Evolutionary conservation across 2,888 invertebrate genomes (phyloP).

Genomic region (Catocala fraxini): DNA sequence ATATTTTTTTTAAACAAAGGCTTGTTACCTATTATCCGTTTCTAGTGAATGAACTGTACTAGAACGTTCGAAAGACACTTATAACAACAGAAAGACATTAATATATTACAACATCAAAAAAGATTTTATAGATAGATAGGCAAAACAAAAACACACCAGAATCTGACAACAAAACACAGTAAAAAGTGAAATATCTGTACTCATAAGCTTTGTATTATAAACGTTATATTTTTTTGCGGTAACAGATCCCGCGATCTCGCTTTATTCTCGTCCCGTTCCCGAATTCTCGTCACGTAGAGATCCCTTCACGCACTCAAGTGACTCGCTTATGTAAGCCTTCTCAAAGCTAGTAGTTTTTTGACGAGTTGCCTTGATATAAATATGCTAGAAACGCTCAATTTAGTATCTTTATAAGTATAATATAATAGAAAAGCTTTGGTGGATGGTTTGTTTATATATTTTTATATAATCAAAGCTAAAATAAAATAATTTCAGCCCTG

Average conservation of each 20-base stretch:
- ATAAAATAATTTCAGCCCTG: no score
- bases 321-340: conserved; percentile 23
- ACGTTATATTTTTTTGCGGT: conserved; percentile 17
- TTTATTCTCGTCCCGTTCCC: conserved; percentile 1
- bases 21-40: no score
- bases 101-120: no score
- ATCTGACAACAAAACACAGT: conserved; percentile 7
- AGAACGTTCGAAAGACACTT: no score
- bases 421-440: no score
- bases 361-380: conserved; percentile 8
- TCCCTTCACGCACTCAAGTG: conserved; percentile 16
- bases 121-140: not conserved
- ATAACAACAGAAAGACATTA: no score
- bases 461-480: no score
- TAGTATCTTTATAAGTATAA: not conserved
- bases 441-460: no score
- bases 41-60: no score
- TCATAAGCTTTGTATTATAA: conserved; percentile 24
- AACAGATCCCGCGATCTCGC: conserved; percentile 15
- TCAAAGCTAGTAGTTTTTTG: conserved; percentile 14
- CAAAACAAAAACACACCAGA: conserved; percentile 6
- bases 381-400: not conserved
- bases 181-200: conserved; percentile 20
- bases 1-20: no score
- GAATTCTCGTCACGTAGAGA: conserved; percentile 19